These are phyloP conservation scores for Athetis lepigone DNA, from an alignment of 2,888 invertebrate genomes.

Conservation along the genomic window DNA sequence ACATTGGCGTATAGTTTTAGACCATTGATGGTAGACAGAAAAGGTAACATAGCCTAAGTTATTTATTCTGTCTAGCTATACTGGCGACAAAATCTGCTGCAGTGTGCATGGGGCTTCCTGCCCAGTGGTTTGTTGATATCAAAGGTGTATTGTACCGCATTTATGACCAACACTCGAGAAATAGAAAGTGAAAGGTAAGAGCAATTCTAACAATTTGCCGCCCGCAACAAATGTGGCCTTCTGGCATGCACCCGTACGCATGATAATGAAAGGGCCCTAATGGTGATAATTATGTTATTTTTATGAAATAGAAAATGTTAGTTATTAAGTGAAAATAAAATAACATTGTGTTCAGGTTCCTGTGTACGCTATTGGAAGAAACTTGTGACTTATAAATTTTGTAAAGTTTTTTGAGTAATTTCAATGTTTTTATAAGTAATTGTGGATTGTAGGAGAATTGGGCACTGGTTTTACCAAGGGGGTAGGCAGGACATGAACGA, in stretches of 20 bases:
- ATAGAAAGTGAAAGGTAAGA: conserved; percentile 5
- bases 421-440: conserved; percentile 29
- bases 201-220: conserved; percentile 5
- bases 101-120: no score
- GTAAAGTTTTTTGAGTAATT: conserved; percentile 22
- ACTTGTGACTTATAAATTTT: conserved; percentile 7
- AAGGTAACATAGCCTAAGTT: no score
- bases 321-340: conserved; percentile 33
- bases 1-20: no score
- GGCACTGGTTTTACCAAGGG: background rate
- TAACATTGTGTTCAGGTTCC: conserved; percentile 23
- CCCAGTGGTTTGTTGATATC: no score
- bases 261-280: no score
- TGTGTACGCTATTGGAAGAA: conserved; percentile 7
- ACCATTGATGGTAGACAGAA: no score
- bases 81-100: no score
- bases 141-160: no score
- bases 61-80: background rate
- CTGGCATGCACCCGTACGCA: no score
- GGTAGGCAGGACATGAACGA: conserved; percentile 4
- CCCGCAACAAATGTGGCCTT: no score
- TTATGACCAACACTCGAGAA: no score
- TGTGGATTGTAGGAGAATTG: conserved; percentile 11
- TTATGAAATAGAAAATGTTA: conserved; percentile 42
- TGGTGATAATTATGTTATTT: conserved; percentile 37